Evolutionary conservation across 2,113 vertebrate species (phyloP), one percentile per base, ranked within the genome.

Genomic region (Ophthalmolycus amberensis): DNA sequence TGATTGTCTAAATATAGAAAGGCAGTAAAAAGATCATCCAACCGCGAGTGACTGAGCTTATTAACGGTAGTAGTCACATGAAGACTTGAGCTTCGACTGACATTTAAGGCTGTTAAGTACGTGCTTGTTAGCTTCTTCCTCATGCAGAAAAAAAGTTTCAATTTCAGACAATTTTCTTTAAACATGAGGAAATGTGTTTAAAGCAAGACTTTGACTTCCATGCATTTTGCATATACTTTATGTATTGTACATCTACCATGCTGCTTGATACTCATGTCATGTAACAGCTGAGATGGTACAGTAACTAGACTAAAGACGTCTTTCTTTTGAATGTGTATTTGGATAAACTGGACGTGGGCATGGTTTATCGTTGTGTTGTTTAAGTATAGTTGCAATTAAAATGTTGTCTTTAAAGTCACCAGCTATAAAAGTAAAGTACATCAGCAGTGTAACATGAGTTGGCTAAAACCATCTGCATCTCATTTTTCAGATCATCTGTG

Each of bases 41-140:
- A 65, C 71, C 72, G 75, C 79, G 67, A 76, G 63, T 79, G 22
- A 40, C 71, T n/a, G 56, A 68, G 63, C 63, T 85, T 77, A 85
- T 81, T 81, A 81, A 72, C 68, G 27, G 44, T 9, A 63, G 56
- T 52, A 58, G 63, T 56, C 73, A 62, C 22, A 73, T 72, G 46
- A 76, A 72, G 44, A 48, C 38, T 62, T 58, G n/a, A 75, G 50
- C 75, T 6, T 42, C 1, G 7, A 22, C 71, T 86, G 84, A 75
- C 64, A 68, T 85, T 73, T 66, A 82, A 25, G 48, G 71, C 71
- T 79, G 66, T 25, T 71, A 56, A 69, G 54, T 71, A 59, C 54
- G 59, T 20, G 34, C 64, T 80, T 85, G 46, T 85, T 77, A 85
- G 42, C 14, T 59, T 66, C 20, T 50, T 82, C 25, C 34, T 69